Evolutionary conservation across 2,888 invertebrate genomes (phyloP).

Genomic region (Ornithoptera priamus): DNA sequence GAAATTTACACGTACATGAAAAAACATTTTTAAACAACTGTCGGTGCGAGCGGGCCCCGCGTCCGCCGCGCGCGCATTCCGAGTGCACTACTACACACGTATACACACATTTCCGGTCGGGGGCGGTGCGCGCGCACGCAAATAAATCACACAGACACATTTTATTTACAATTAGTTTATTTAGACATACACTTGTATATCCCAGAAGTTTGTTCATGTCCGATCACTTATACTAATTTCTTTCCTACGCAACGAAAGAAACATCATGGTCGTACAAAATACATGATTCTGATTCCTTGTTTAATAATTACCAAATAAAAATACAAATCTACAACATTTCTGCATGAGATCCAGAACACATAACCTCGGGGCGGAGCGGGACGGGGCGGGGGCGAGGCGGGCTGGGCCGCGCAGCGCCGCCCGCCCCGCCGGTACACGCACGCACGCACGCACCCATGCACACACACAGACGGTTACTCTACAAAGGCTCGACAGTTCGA

Average conservation of each 20-base stretch:
- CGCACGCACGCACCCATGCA: constrained; percentile 7
- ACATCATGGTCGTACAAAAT: constrained; percentile 73
- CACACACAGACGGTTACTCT: constrained; percentile 33
- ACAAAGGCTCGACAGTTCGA: constrained; percentile 31
- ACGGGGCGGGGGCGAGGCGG: constrained; percentile 32
- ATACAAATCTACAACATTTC: constrained; percentile 74
- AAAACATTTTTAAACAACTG: no score
- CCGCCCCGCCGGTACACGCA: no score
- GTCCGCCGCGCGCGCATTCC: no score
- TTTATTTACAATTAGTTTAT: constrained; percentile 77
- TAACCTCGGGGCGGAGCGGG: constrained; percentile 40
- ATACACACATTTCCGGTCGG: no score
- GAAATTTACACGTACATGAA: no score
- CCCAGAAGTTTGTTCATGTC: constrained; percentile 75
- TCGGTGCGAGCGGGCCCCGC: no score
- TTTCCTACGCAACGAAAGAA: constrained; percentile 73
- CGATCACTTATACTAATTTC: constrained; percentile 72
- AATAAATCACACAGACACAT: constrained; percentile 66
- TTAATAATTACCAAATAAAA: constrained; percentile 59
- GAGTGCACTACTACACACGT: no score
- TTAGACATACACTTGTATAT: constrained; percentile 77
- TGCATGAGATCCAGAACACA: constrained; percentile 73
- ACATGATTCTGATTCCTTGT: constrained; percentile 74
- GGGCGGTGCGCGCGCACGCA: no score
- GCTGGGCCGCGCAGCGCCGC: no score